These are phyloP conservation scores for Enteromius fasciolatus DNA, from an alignment of 2,797 vertebrate genomes.

Conservation along the genomic window DNA sequence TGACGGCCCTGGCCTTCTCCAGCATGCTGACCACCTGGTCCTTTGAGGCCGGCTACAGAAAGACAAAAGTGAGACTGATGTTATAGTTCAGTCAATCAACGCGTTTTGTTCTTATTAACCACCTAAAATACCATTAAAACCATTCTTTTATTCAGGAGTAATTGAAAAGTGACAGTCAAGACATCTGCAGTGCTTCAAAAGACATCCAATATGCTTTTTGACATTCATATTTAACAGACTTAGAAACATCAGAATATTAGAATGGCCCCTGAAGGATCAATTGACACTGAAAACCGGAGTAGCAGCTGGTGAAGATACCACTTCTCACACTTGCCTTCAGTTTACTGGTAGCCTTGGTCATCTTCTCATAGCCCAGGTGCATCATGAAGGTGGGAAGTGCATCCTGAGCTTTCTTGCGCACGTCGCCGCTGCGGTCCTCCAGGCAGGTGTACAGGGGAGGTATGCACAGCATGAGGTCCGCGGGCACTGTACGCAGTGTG, in stretches of 20 bases:
- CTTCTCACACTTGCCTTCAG: constrained; percentile 82
- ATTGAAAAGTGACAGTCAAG: not conserved
- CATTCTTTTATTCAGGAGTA: not conserved
- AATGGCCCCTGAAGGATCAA: not conserved
- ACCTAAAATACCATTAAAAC: not conserved
- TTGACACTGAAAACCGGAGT: not conserved
- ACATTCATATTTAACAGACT: not conserved
- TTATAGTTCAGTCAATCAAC: constrained; percentile 12
- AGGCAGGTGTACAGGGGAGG: constrained; percentile 90
- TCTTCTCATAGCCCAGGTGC: constrained; percentile 95
- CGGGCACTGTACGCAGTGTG: constrained; percentile 82
- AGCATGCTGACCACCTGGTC: constrained; percentile 92
- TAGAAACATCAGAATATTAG: not conserved
- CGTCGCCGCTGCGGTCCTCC: constrained; percentile 95
- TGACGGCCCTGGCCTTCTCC: constrained; percentile 91
- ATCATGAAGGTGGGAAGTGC: constrained; percentile 96
- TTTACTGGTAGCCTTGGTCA: constrained; percentile 91
- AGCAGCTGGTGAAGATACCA: not conserved
- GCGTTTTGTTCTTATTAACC: not conserved
- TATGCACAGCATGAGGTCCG: constrained; percentile 87
- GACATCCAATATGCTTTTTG: not conserved
- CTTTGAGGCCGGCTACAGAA: constrained; percentile 89
- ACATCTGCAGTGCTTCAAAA: not conserved
- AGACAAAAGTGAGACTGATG: constrained; percentile 35
- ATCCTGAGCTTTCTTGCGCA: constrained; percentile 96